Conservation (phyloP, 2,113 vertebrate genomes). For the Gobio gobio region DNA sequence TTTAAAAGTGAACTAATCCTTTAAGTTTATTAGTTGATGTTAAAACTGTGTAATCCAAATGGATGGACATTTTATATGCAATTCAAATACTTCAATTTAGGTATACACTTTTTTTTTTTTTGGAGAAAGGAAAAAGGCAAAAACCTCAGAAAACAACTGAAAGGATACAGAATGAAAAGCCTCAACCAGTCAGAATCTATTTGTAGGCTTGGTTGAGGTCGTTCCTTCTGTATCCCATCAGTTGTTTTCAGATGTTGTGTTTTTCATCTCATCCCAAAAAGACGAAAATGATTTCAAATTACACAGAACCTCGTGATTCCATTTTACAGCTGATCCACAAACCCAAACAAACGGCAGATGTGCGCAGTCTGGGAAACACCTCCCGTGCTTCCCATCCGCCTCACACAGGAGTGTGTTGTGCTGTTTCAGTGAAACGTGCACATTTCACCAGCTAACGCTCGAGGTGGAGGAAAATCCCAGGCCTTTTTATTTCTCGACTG, state of each 20-base stretch:
- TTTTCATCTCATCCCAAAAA: slow-evolving; percentile 56
- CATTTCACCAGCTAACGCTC: not conserved
- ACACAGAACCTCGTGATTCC: slow-evolving; percentile 52
- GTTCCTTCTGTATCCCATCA: not conserved
- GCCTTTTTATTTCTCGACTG: not conserved
- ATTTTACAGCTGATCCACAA: slow-evolving; percentile 44
- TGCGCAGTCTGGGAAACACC: slow-evolving; percentile 69
- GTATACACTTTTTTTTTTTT: not conserved
- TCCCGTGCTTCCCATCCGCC: slow-evolving; percentile 56
- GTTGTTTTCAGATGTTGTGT: slow-evolving; percentile 11
- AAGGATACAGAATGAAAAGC: not conserved
- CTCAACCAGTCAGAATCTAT: not conserved
- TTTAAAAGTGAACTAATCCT: too few species aligned
- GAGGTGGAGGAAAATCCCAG: not conserved
- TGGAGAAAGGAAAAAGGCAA: not conserved
- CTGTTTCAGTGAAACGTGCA: slow-evolving; percentile 2
- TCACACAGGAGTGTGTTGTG: slow-evolving; percentile 24
- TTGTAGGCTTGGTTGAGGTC: not conserved
- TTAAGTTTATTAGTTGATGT: not conserved
- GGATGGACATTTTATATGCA: not conserved
- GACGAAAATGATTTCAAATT: slow-evolving; percentile 53
- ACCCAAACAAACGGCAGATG: slow-evolving; percentile 67
- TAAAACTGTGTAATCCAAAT: not conserved
- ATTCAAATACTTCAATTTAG: not conserved
- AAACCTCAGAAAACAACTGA: not conserved